These are phyloP conservation scores for Mesorhabditis sp. DNA, from an alignment of 2,888 invertebrate genomes.

Conservation along the genomic window DNA sequence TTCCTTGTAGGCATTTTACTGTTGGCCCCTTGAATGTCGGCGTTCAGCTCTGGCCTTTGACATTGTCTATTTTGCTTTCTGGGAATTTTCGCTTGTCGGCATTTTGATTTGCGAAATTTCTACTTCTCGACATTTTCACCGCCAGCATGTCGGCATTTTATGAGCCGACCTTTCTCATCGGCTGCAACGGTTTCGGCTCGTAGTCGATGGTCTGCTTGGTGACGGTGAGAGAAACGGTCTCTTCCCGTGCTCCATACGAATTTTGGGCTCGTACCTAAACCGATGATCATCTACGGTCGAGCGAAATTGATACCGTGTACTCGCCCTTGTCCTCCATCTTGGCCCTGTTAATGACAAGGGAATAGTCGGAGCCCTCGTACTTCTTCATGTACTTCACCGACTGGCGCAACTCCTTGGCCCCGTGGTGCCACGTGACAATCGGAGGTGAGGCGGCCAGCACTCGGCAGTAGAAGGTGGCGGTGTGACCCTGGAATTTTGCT, in stretches of 20 bases:
- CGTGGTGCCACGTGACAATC: slow-evolving; percentile 90
- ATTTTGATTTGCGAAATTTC: neutral
- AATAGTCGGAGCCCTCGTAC: slow-evolving; percentile 90
- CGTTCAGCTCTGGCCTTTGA: too few species aligned
- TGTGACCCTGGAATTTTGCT: slow-evolving; percentile 77
- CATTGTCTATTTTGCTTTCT: too few species aligned
- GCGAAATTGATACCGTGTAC: slow-evolving; percentile 58
- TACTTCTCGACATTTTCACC: too few species aligned
- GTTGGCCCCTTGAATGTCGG: too few species aligned
- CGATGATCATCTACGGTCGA: neutral
- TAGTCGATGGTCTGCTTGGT: slow-evolving; percentile 17
- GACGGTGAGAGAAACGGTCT: slow-evolving; percentile 91
- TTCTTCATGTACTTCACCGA: slow-evolving; percentile 99
- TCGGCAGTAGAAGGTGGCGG: slow-evolving; percentile 92
- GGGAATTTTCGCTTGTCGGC: too few species aligned
- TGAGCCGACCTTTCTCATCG: slow-evolving; percentile 28
- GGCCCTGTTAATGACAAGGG: slow-evolving; percentile 92
- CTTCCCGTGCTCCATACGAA: slow-evolving; percentile 89
- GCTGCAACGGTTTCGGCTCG: slow-evolving; percentile 37
- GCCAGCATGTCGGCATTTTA: too few species aligned
- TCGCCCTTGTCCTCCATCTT: slow-evolving; percentile 69
- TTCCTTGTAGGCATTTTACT: too few species aligned
- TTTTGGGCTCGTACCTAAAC: slow-evolving; percentile 80
- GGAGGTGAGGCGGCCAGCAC: slow-evolving; percentile 88
- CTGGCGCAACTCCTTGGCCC: slow-evolving; percentile 85